phyloP scores from a whole-genome alignment of 2,797 vertebrate genomes.

The Chrysocyon brachyurus region DNA sequence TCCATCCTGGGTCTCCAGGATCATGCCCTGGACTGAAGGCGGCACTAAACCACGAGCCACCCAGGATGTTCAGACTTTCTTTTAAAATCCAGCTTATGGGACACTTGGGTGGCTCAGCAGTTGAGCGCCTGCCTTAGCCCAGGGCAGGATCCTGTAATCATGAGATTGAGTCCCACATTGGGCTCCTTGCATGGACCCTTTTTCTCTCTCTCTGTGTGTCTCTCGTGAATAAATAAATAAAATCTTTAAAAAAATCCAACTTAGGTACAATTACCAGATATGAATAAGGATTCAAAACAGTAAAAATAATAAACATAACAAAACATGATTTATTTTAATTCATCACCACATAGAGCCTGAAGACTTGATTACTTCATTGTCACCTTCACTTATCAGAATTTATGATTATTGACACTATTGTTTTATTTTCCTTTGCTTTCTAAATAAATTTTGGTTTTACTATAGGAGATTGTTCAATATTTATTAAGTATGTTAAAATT shows the following conservation, averaged over 20 bases:
- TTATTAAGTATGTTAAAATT: slow-evolving; percentile 77
- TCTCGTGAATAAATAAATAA: too few species aligned
- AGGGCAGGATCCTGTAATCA: too few species aligned
- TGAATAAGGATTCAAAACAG: slow-evolving; percentile 52
- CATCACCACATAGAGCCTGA: background rate
- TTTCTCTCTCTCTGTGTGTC: too few species aligned
- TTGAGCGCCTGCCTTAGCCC: too few species aligned
- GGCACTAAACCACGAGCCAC: too few species aligned
- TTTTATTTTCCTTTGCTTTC: slow-evolving; percentile 73
- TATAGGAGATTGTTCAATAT: slow-evolving; percentile 75
- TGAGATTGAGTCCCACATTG: too few species aligned
- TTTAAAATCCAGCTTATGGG: too few species aligned
- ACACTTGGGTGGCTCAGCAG: too few species aligned
- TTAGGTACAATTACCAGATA: slow-evolving; percentile 39
- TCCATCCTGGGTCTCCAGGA: too few species aligned
- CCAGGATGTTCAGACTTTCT: too few species aligned
- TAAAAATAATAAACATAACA: background rate
- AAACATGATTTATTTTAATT: slow-evolving; percentile 51
- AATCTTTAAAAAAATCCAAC: background rate
- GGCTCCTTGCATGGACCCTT: too few species aligned
- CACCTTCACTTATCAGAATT: slow-evolving; percentile 27
- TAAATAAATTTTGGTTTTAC: slow-evolving; percentile 78
- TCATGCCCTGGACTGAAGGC: too few species aligned
- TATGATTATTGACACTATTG: slow-evolving; percentile 52
- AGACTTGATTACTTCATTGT: slow-evolving; percentile 12